Percentiles rank a stretch among this genome's conserved stretches.
Evolutionary conservation across 2,113 vertebrate species (phyloP).

Genomic region (Megalops atlanticus): DNA sequence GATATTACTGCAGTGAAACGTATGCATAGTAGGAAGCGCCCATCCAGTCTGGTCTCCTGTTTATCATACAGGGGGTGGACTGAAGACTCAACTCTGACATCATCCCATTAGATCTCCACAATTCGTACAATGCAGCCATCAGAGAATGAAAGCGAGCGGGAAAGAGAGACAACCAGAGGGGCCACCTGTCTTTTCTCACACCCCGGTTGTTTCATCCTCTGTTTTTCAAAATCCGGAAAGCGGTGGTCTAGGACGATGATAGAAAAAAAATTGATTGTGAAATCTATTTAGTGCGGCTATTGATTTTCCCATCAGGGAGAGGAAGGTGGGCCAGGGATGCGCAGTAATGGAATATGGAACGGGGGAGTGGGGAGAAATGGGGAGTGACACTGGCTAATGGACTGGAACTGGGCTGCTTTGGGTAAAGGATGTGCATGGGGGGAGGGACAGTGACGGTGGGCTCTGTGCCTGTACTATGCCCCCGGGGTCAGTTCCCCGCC

Average conservation of each 20-base stretch:
- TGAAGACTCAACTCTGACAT: too few species aligned
- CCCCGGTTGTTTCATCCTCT: slow-evolving; percentile 14
- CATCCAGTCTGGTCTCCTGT: too few species aligned
- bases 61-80: too few species aligned
- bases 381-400: slow-evolving; percentile 54
- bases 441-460: background rate
- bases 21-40: too few species aligned
- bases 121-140: too few species aligned
- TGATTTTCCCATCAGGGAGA: slow-evolving; percentile 48
- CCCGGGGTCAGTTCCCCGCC: background rate
- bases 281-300: slow-evolving; percentile 55
- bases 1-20: too few species aligned
- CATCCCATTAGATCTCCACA: too few species aligned
- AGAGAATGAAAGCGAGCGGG: background rate
- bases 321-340: slow-evolving; percentile 33
- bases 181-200: background rate
- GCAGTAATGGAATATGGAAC: slow-evolving; percentile 50
- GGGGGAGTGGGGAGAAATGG: slow-evolving; percentile 42
- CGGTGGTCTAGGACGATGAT: slow-evolving; percentile 43
- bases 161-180: background rate
- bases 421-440: slow-evolving; percentile 18
- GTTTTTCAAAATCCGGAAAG: slow-evolving; percentile 34
- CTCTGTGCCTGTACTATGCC: background rate
- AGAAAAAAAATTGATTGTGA: slow-evolving; percentile 58
- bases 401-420: slow-evolving; percentile 46